Percentiles rank a stretch among this genome's conserved stretches.
phyloP scores from a whole-genome alignment of 92 coral and sea anemone species.

The Epizoanthus ramosus region DNA sequence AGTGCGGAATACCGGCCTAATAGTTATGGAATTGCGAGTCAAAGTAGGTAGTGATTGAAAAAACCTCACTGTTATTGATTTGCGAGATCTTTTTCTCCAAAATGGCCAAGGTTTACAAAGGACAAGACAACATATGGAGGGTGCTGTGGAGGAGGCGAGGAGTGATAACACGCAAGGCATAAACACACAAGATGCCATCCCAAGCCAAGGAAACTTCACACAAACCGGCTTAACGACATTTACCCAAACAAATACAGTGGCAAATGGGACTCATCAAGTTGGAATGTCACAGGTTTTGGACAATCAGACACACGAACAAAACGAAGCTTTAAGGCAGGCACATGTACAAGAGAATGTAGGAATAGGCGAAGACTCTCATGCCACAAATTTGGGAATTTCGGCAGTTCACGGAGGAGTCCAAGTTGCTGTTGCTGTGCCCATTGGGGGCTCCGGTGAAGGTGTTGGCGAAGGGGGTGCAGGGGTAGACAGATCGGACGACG shows the following conservation, averaged over 20 bases:
- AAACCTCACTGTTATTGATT: conserved; percentile 32
- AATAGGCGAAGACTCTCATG: conserved; percentile 64
- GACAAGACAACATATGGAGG: conserved; percentile 64
- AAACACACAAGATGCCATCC: conserved; percentile 57
- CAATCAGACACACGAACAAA: conserved; percentile 67
- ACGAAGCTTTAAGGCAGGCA: conserved; percentile 51
- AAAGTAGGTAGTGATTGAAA: conserved; percentile 31
- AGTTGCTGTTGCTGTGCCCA: conserved; percentile 78
- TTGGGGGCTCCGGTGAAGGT: conserved; percentile 65
- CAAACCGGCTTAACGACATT: conserved; percentile 70
- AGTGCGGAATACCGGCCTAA: conserved; percentile 32
- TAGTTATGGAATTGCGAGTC: conserved; percentile 9
- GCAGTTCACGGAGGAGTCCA: conserved; percentile 79
- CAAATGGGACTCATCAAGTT: conserved; percentile 76
- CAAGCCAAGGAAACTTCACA: conserved; percentile 66
- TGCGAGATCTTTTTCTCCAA: conserved; percentile 49
- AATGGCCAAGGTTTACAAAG: conserved; percentile 58
- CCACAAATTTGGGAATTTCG: conserved; percentile 64
- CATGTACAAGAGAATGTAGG: conserved; percentile 63
- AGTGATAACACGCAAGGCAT: conserved; percentile 73
- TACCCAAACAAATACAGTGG: conserved; percentile 72
- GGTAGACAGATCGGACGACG: conserved; percentile 77
- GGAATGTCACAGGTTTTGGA: conserved; percentile 82
- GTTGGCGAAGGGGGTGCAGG: conserved; percentile 81
- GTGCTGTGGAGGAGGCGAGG: conserved; percentile 79